Evolutionary conservation across 2,888 invertebrate species (phyloP).

Genomic region (Hypomecis atomaria): DNA sequence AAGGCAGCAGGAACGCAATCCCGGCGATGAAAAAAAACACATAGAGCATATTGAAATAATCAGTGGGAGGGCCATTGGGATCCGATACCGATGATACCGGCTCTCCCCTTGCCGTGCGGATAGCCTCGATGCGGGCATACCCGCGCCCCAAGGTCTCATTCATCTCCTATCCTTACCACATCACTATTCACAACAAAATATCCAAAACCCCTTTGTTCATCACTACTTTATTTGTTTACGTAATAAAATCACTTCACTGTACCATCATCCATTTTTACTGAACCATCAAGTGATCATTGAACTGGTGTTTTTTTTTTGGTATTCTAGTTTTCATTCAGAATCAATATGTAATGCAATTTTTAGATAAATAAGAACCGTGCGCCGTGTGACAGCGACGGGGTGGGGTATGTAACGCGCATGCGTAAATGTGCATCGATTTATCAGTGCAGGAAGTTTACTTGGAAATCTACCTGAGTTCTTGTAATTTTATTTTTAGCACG

Average conservation of each 20-base stretch:
- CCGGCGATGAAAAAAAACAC: conserved; percentile 92
- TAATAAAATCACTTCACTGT: conserved; percentile 16
- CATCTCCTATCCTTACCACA: conserved; percentile 65
- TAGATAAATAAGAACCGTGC: conserved; percentile 14
- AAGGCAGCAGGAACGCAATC: conserved; percentile 95
- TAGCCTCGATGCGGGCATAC: conserved; percentile 86
- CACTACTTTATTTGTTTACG: conserved; percentile 21
- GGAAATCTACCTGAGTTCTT: neutral
- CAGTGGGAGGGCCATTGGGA: conserved; percentile 87
- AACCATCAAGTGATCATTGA: conserved; percentile 9
- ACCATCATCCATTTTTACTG: conserved; percentile 13
- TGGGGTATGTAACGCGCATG: conserved; percentile 18
- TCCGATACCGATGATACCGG: conserved; percentile 64
- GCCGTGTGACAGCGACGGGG: conserved; percentile 18
- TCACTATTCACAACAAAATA: conserved; percentile 4
- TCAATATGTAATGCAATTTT: conserved; percentile 20
- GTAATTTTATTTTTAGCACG: neutral
- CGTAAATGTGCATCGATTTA: conserved; percentile 27
- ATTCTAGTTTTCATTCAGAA: conserved; percentile 4
- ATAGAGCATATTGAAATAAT: conserved; percentile 89
- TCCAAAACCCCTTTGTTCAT: conserved; percentile 17
- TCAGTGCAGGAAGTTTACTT: conserved; percentile 25
- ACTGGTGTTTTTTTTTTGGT: neutral
- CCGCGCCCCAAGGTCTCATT: conserved; percentile 88
- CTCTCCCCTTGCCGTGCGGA: conserved; percentile 82